These are phyloP conservation scores for Tursiops truncatus DNA, from an alignment of 2,113 vertebrate species.

Conservation along the genomic window DNA sequence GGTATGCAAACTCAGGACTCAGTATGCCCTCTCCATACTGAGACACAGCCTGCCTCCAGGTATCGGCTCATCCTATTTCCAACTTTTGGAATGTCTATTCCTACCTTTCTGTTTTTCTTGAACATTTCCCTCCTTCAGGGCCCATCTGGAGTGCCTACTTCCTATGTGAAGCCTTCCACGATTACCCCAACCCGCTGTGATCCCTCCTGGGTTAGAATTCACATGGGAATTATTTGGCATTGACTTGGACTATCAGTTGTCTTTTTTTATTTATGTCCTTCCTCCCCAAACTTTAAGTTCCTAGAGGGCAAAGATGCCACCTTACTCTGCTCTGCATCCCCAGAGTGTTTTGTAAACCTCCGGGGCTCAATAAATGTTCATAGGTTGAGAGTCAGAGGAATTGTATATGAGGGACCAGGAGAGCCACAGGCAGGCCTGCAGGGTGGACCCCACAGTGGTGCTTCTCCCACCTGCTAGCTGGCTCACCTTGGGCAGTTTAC, in stretches of 20 bases:
- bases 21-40: not conserved
- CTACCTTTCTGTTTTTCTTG: not conserved
- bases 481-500: not conserved
- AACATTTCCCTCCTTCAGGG: not conserved
- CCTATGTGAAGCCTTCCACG: not conserved
- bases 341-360: not conserved
- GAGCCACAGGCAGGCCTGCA: not conserved
- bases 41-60: not conserved
- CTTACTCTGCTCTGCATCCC: not conserved
- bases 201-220: not conserved
- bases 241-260: not conserved
- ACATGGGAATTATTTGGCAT: not conserved
- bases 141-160: not conserved
- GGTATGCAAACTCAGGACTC: not conserved
- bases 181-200: not conserved
- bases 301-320: not conserved
- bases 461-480: not conserved
- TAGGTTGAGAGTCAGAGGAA: not conserved
- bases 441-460: accelerated
- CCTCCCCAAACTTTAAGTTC: not conserved
- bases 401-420: not conserved
- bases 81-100: not conserved
- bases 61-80: not conserved
- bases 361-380: not conserved
- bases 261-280: not conserved